phyloP scores from a whole-genome alignment of 2,113 vertebrate genomes.

The Rhabdornis inornatus region DNA sequence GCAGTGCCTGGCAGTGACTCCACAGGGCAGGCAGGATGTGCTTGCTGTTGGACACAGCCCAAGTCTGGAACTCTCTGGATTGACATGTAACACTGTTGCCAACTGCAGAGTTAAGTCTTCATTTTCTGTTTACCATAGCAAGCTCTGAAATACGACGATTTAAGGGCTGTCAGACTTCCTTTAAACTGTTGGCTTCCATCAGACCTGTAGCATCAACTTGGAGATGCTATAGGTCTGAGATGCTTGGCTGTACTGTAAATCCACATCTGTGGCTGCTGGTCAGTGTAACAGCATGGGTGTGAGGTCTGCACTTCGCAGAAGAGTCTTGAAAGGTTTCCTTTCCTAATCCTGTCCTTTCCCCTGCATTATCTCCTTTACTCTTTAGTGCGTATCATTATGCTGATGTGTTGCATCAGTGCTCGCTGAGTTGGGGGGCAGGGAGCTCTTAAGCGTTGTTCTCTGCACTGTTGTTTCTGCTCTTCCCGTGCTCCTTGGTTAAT shows the following conservation, averaged over 20 bases:
- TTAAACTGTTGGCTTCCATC: fast-evolving
- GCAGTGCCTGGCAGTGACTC: neutral
- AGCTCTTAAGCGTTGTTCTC: neutral
- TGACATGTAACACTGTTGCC: fast-evolving
- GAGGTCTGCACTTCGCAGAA: neutral
- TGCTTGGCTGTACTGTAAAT: neutral
- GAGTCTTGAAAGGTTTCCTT: neutral
- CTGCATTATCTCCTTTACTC: neutral
- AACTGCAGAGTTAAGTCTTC: neutral
- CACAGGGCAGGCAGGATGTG: fast-evolving
- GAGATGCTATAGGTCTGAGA: neutral
- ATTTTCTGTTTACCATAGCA: neutral
- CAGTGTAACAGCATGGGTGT: neutral
- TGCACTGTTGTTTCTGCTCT: neutral
- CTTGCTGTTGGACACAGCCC: neutral
- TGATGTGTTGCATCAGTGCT: neutral
- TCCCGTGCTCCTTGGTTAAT: neutral
- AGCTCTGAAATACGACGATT: neutral
- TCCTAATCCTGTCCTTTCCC: neutral
- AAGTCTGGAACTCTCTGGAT: neutral
- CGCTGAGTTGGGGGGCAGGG: neutral
- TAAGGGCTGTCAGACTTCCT: neutral
- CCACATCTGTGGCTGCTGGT: neutral
- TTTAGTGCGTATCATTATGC: neutral
- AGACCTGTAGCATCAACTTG: fast-evolving